A percentile compares a stretch with the other conserved stretches of the same genome.
These are phyloP conservation scores for Drosophila obscura DNA, from an alignment of 1,140 invertebrate species.

Conservation along the genomic window DNA sequence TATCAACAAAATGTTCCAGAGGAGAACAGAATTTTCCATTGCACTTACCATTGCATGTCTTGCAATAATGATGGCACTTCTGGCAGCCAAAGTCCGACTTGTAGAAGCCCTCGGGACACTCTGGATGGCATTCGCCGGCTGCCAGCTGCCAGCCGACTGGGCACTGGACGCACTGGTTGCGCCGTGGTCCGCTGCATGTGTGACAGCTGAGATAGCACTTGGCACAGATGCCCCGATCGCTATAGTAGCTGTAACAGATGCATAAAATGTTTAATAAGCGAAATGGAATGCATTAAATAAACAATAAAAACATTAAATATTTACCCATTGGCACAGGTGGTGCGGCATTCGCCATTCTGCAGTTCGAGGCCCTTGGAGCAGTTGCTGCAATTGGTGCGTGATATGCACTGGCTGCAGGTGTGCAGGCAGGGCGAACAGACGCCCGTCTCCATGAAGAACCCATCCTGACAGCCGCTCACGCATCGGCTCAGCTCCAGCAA, in stretches of 20 bases:
- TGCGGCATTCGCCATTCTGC: constrained; percentile 91
- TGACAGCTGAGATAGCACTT: constrained; percentile 93
- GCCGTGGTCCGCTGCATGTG: constrained; percentile 91
- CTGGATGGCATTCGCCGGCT: constrained; percentile 91
- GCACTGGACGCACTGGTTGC: constrained; percentile 93
- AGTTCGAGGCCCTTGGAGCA: constrained; percentile 89
- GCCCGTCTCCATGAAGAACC: constrained; percentile 88
- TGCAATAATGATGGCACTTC: constrained; percentile 93
- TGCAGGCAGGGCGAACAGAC: constrained; percentile 90
- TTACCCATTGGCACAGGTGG: constrained; percentile 88
- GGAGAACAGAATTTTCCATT: neutral
- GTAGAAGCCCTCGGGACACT: constrained; percentile 93
- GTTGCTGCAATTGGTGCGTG: constrained; percentile 90
- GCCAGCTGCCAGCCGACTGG: constrained; percentile 90
- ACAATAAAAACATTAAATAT: too few relatives aligned
- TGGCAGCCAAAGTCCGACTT: constrained; percentile 91
- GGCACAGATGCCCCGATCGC: constrained; percentile 90
- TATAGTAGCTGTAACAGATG: constrained; percentile 88
- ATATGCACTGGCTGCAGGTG: constrained; percentile 90
- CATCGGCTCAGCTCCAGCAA: constrained; percentile 89
- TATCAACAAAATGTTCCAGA: neutral
- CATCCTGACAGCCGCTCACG: constrained; percentile 89
- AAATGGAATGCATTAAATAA: neutral
- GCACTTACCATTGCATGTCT: constrained; percentile 89
- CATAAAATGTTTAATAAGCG: neutral